A percentile compares a stretch with the other conserved stretches of the same genome.
Evolutionary conservation across 2,113 vertebrate genomes (phyloP).

Genomic region (Chionomys nivalis): DNA sequence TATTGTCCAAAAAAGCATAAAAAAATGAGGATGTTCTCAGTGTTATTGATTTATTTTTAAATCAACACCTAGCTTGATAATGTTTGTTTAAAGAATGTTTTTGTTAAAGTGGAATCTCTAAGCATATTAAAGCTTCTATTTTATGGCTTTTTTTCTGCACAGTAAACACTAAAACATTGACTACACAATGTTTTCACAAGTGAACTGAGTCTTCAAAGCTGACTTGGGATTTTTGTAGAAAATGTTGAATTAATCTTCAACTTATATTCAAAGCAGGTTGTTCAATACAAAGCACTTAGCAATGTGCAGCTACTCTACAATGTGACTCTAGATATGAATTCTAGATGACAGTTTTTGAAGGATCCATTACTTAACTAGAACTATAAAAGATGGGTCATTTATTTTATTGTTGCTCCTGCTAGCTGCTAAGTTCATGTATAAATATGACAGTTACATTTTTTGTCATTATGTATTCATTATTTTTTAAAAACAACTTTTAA

Average conservation of each 20-base stretch:
- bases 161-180: background rate
- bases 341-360: background rate
- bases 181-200: background rate
- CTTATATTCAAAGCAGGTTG: background rate
- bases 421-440: background rate
- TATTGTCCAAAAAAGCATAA: background rate
- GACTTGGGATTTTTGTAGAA: background rate
- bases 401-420: background rate
- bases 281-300: background rate
- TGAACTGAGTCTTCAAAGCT: background rate
- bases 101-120: background rate
- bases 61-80: background rate
- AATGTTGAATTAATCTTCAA: background rate
- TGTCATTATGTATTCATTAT: background rate
- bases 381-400: background rate
- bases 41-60: constrained; percentile 26
- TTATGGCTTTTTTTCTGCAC: background rate
- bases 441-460: background rate
- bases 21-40: background rate
- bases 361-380: background rate
- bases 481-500: background rate
- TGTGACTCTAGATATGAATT: background rate
- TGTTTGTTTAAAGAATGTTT: background rate
- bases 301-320: background rate
- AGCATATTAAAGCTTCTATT: background rate